These are phyloP conservation scores for Chrysomela aeneicollis DNA, from an alignment of 2,888 invertebrate genomes.

Conservation along the genomic window DNA sequence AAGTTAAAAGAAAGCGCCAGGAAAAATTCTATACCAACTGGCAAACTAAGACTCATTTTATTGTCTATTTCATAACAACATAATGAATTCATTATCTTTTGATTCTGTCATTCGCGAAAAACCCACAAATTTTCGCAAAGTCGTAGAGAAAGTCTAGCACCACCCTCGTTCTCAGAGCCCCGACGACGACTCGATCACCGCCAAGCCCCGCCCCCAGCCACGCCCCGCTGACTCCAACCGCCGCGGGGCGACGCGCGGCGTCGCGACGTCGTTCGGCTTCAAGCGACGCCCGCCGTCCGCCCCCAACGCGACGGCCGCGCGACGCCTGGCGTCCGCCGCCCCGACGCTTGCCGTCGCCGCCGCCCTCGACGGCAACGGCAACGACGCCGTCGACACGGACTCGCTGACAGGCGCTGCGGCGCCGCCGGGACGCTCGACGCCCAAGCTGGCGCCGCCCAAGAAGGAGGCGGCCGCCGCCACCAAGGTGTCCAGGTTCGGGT, in stretches of 20 bases:
- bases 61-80: no score
- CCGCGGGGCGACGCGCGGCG: not conserved
- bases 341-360: constrained; percentile 59
- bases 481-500: constrained; percentile 80
- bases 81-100: no score
- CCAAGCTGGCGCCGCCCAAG: constrained; percentile 71
- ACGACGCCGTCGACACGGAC: constrained; percentile 52
- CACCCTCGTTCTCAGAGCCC: no score
- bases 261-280: constrained; percentile 2
- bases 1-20: no score
- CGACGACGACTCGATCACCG: no score
- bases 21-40: no score
- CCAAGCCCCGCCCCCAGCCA: constrained; percentile 20
- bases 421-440: constrained; percentile 71
- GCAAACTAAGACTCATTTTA: no score
- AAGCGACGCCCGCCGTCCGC: constrained; percentile 7
- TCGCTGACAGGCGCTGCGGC: constrained; percentile 54
- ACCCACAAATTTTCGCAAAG: no score
- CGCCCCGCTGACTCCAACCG: constrained; percentile 27
- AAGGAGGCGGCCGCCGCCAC: constrained; percentile 69
- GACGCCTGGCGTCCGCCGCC: constrained; percentile 66
- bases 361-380: constrained; percentile 60
- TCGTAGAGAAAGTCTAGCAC: no score
- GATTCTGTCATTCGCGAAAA: no score
- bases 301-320: not conserved